Percentiles rank a stretch among this genome's conserved stretches.
Conservation (phyloP, 2,797 vertebrate species). For the Garrulus glandarius region DNA sequence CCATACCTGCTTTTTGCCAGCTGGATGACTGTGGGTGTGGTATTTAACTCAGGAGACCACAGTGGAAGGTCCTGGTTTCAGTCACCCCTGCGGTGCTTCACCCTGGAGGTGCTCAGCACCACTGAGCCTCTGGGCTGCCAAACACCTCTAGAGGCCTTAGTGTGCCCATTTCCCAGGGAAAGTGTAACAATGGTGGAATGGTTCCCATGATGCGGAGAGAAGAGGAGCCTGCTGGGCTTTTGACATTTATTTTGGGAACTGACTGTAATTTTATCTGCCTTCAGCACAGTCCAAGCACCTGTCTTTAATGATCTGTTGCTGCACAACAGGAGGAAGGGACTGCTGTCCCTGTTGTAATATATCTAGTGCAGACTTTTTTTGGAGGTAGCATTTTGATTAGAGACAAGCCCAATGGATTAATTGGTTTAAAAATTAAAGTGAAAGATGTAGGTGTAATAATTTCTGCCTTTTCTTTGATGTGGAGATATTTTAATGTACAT, state of each 20-base stretch:
- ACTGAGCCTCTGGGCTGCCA: neutral
- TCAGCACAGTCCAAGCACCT: neutral
- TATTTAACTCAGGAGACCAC: neutral
- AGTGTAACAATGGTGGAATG: rapidly evolving
- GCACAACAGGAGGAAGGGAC: neutral
- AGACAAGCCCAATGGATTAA: neutral
- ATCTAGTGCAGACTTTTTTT: neutral
- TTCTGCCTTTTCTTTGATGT: neutral
- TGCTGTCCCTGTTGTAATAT: neutral
- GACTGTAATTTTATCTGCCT: neutral
- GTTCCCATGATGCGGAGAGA: neutral
- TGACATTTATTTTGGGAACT: neutral
- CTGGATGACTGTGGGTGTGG: neutral
- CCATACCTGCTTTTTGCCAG: neutral
- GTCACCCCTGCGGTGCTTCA: rapidly evolving
- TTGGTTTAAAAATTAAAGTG: neutral
- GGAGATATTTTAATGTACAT: neutral
- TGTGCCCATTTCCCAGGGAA: neutral
- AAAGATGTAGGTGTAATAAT: neutral
- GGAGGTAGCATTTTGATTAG: neutral
- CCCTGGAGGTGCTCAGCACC: neutral
- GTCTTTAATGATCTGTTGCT: neutral
- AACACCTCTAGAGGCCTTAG: neutral
- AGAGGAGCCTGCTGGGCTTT: neutral
- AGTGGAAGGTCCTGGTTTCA: neutral